Percentiles rank a stretch among this genome's conserved stretches.
These are phyloP conservation scores for Cacoxenus indagator DNA, from an alignment of 2,888 invertebrate genomes.

Conservation along the genomic window DNA sequence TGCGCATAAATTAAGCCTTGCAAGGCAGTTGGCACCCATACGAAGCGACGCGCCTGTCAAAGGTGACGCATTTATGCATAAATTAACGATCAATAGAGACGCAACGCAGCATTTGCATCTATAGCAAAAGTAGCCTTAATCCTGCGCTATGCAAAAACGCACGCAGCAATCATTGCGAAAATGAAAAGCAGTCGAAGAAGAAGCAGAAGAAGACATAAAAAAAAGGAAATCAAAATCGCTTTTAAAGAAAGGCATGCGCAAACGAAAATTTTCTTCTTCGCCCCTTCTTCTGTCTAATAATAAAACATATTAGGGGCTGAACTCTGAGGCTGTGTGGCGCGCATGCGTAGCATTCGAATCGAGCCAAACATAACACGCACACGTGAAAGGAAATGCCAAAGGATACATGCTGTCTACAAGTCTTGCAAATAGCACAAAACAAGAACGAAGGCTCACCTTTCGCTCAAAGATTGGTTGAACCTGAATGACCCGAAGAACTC, in stretches of 20 bases:
- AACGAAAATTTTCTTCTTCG: neutral
- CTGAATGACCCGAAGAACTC: constrained; percentile 36
- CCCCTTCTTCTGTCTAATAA: constrained; percentile 41
- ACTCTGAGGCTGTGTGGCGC: constrained; percentile 14
- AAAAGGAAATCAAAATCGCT: no score
- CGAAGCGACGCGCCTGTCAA: constrained; percentile 39
- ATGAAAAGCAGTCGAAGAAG: constrained; percentile 14
- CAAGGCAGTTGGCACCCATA: constrained; percentile 12
- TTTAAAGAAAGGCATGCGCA: neutral
- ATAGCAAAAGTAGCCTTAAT: constrained; percentile 28
- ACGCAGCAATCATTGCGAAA: constrained; percentile 44
- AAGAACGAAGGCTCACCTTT: neutral
- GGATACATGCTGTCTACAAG: constrained; percentile 45
- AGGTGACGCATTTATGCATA: constrained; percentile 69
- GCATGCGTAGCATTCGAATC: neutral
- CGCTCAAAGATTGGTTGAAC: constrained; percentile 46
- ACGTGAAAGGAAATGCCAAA: constrained; percentile 15
- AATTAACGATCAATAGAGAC: constrained; percentile 69
- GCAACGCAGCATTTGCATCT: constrained; percentile 51
- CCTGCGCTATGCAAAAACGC: constrained; percentile 27
- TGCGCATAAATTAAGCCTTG: constrained; percentile 7
- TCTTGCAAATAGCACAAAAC: constrained; percentile 47
- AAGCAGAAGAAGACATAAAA: no score
- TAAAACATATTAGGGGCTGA: constrained; percentile 48
- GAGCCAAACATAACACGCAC: constrained; percentile 3